Evolutionary conservation across 1,140 invertebrate genomes (phyloP).

Genomic region (Colletes gigas): DNA sequence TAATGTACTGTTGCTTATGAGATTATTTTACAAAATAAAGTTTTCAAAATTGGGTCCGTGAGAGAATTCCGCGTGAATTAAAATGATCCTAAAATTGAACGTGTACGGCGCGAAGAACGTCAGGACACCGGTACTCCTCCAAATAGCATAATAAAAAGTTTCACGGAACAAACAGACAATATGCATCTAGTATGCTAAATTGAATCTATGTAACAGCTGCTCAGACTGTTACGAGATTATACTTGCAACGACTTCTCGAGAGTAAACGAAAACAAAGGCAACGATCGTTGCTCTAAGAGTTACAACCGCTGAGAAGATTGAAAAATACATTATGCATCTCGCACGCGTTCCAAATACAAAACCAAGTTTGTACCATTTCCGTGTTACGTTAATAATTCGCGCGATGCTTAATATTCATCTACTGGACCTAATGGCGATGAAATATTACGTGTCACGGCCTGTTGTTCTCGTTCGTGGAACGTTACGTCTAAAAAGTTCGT

Average conservation of each 20-base stretch:
- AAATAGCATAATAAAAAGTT: too few relatives aligned
- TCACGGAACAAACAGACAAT: neutral
- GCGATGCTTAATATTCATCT: neutral
- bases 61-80: neutral
- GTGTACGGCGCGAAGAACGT: too few relatives aligned
- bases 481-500: too few relatives aligned
- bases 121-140: too few relatives aligned
- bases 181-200: neutral
- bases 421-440: neutral
- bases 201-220: neutral
- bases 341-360: neutral
- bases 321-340: conserved; percentile 29
- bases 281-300: conserved; percentile 5
- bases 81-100: neutral
- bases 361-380: conserved; percentile 10
- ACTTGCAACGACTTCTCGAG: neutral
- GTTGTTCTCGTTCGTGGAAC: too few relatives aligned
- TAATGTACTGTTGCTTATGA: too few relatives aligned
- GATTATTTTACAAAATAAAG: too few relatives aligned
- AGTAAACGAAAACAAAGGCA: neutral
- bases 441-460: too few relatives aligned
- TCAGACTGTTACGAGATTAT: neutral
- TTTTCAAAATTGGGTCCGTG: too few relatives aligned
- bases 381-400: conserved; percentile 4
- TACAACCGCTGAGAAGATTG: conserved; percentile 16